phyloP scores from a whole-genome alignment of 2,797 vertebrate species.

The Pseudomugil tenellus region DNA sequence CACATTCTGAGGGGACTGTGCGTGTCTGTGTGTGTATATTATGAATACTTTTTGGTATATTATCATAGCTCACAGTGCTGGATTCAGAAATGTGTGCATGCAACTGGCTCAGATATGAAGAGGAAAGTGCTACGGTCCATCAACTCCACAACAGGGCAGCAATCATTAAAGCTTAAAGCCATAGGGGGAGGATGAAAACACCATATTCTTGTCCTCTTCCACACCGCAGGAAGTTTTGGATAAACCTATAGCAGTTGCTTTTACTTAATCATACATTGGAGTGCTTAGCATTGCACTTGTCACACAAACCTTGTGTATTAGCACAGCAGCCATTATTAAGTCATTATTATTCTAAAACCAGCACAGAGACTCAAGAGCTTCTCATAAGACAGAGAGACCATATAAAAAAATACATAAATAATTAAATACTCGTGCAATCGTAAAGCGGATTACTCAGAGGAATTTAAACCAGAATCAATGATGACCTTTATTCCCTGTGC shows the following conservation, averaged over 20 bases:
- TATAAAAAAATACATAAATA: background rate
- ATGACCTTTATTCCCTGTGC: background rate
- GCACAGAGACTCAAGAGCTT: background rate
- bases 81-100: conserved; percentile 24
- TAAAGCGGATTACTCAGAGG: background rate
- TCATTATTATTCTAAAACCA: conserved; percentile 3
- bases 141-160: conserved; percentile 44
- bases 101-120: conserved; percentile 34
- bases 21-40: conserved; percentile 12
- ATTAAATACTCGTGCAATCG: background rate
- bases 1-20: conserved; percentile 33
- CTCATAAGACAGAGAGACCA: background rate
- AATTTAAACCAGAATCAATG: conserved; percentile 4
- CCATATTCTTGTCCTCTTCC: conserved; percentile 3
- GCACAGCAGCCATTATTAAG: background rate
- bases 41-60: conserved; percentile 15
- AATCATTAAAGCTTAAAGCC: conserved; percentile 42
- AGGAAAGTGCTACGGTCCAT: conserved; percentile 46
- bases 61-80: conserved; percentile 25
- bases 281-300: background rate
- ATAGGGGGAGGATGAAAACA: conserved; percentile 20
- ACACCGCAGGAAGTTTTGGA: conserved; percentile 7
- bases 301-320: background rate
- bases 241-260: conserved; percentile 1
- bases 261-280: conserved; percentile 15